Base-by-base conservation (phyloP, 1,140 invertebrate genomes). In the Drosophila cardini region DNA sequence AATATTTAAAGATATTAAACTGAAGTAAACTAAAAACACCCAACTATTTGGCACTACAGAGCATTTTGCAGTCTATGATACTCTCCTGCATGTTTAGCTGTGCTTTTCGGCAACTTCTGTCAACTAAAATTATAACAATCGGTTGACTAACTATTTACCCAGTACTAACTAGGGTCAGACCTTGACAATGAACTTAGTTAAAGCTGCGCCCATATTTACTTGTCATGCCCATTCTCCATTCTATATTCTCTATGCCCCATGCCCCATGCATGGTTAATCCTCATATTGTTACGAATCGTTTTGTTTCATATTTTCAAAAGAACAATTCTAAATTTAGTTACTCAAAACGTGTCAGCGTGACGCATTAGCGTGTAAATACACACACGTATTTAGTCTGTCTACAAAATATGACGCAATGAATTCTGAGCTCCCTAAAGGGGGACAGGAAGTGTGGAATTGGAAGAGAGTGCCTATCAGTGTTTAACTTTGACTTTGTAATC, bases 181-280 rank as follows among this genome's bases (percentile, higher is more conserved):
- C 80, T 87, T 87, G 84, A 30, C 69, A 69, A 70, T 87, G 83
- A 86, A 89, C 80, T 83, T 71, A 50, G 45, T 30, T 30, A 36
- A 48, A 60, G 50, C 64, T 42, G n/a, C 15, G 40, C 50, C 50
- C 34, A 58, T 53, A 52, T 82, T 85, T 60, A 46, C 62, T 82
- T 73, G 84, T 83, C 83, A 86, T 83, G 83, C 62, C 57, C 64
- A n/a, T n/a, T n/a, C n/a, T n/a, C n/a, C n/a, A n/a, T n/a, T n/a
- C n/a, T n/a, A n/a, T n/a, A n/a, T n/a, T n/a, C n/a, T n/a, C n/a
- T n/a, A n/a, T n/a, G n/a, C n/a, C n/a, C n/a, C n/a, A n/a, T n/a
- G 83, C 62, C 57, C 64, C 26, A 26, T 26, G 21, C 32, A 40
- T 79, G 61, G 76, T 6, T 65, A 67, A 55, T 34, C 67, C 70